A percentile compares a stretch with the other conserved stretches of the same genome.
Conservation (phyloP, 2,888 invertebrate genomes). For the Lycia hirtaria region DNA sequence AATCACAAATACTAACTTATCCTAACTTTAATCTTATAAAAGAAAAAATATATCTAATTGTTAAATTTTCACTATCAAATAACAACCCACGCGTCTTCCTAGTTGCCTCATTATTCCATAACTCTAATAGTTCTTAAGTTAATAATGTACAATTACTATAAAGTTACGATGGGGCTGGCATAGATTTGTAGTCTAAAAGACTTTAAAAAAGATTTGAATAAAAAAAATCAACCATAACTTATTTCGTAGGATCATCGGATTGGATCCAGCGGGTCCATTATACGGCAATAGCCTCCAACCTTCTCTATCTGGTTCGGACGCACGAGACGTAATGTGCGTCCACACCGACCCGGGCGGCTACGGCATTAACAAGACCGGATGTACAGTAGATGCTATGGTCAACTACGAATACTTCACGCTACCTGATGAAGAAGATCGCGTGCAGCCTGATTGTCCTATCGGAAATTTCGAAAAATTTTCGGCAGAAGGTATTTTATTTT, state of each 20-base stretch:
- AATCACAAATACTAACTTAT: too few relatives aligned
- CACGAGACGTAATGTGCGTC: conserved; percentile 80
- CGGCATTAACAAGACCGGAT: conserved; percentile 66
- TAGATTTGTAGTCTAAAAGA: too few relatives aligned
- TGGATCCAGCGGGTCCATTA: conserved; percentile 78
- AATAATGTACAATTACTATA: too few relatives aligned
- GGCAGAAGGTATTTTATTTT: neutral
- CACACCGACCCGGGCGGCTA: conserved; percentile 84
- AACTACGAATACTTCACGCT: neutral
- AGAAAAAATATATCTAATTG: too few relatives aligned
- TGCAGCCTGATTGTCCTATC: neutral
- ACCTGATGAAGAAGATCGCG: neutral
- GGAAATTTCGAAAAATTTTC: neutral
- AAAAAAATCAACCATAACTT: too few relatives aligned
- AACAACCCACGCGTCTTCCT: too few relatives aligned
- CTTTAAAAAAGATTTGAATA: too few relatives aligned
- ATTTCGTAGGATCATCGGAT: neutral
- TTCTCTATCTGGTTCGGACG: conserved; percentile 31
- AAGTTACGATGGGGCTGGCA: too few relatives aligned
- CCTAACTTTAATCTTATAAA: too few relatives aligned
- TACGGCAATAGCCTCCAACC: conserved; percentile 58
- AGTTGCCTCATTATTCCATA: too few relatives aligned
- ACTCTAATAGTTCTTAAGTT: too few relatives aligned
- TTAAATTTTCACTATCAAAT: too few relatives aligned
- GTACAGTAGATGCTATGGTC: conserved; percentile 32